These are phyloP conservation scores for Tachysurus fulvidraco DNA, from an alignment of 2,113 vertebrate species.

Conservation along the genomic window DNA sequence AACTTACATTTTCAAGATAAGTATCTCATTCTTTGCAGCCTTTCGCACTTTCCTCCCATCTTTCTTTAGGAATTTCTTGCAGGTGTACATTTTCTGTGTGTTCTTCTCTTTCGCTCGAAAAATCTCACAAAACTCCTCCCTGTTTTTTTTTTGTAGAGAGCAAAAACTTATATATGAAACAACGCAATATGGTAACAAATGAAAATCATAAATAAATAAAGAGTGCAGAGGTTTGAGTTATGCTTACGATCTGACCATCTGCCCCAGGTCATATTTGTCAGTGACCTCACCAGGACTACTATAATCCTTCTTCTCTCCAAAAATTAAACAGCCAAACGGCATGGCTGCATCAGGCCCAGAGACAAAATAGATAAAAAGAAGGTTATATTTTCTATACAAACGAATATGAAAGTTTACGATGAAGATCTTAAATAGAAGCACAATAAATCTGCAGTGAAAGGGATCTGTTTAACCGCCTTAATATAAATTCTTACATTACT, in stretches of 20 bases:
- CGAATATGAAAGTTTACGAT: background rate
- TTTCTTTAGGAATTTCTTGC: constrained; percentile 98
- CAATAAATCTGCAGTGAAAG: background rate
- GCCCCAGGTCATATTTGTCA: constrained; percentile 98
- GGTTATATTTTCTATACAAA: background rate
- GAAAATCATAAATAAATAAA: background rate
- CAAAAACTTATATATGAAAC: background rate
- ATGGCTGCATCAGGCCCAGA: constrained; percentile 84
- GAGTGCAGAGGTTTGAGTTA: background rate
- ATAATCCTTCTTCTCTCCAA: constrained; percentile 98
- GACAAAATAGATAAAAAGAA: constrained; percentile 17
- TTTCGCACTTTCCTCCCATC: constrained; percentile 96
- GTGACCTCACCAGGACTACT: constrained; percentile 95
- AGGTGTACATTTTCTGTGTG: constrained; percentile 94
- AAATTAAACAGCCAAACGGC: constrained; percentile 98
- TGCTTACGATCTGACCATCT: constrained; percentile 98
- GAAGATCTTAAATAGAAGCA: background rate
- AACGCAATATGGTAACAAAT: background rate
- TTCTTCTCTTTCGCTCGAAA: constrained; percentile 96
- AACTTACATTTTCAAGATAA: constrained; percentile 92
- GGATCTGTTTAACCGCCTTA: background rate
- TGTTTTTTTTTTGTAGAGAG: constrained; percentile 60
- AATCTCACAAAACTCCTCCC: constrained; percentile 98
- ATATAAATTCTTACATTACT: background rate
- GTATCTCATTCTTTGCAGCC: constrained; percentile 97